Evolutionary conservation across 2,888 invertebrate species (phyloP).

Genomic region (Caenorhabditis sp.): DNA sequence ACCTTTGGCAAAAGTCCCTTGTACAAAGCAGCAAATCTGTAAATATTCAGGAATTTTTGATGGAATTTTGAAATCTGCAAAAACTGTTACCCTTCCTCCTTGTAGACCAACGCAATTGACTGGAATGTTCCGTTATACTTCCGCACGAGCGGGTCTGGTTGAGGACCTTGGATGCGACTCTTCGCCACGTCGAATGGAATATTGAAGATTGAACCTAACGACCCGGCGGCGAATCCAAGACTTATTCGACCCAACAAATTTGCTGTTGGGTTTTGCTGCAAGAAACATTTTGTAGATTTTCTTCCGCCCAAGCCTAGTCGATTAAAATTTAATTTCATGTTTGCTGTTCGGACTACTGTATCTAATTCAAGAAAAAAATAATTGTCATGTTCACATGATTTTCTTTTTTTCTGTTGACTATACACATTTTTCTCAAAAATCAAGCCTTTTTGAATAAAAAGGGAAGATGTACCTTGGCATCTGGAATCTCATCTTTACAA

Average conservation of each 20-base stretch:
- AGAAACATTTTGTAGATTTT: neutral
- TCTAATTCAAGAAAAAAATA: too few relatives aligned
- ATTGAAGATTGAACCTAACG: constrained; percentile 85
- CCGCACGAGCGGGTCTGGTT: constrained; percentile 71
- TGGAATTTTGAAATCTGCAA: neutral
- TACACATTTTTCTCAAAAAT: too few relatives aligned
- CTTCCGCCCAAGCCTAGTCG: neutral
- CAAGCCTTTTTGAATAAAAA: too few relatives aligned
- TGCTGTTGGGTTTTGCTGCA: constrained; percentile 65
- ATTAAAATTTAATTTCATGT: constrained; percentile 4
- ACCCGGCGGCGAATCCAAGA: constrained; percentile 87
- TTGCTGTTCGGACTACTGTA: too few relatives aligned
- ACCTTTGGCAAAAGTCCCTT: constrained; percentile 91
- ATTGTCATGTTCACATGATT: too few relatives aligned
- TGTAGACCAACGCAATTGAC: constrained; percentile 81
- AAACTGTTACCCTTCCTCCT: constrained; percentile 80
- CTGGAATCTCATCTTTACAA: constrained; percentile 78
- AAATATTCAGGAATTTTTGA: constrained; percentile 72
- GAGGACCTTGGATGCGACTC: constrained; percentile 84
- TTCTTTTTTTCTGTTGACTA: too few relatives aligned
- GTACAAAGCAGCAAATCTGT: constrained; percentile 84
- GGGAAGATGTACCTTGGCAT: constrained; percentile 65
- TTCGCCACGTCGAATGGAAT: constrained; percentile 97
- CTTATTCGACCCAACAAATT: constrained; percentile 74
- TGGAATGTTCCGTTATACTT: constrained; percentile 83